phyloP scores from a whole-genome alignment of 2,888 invertebrate species.

The Endomychus coccineus region DNA sequence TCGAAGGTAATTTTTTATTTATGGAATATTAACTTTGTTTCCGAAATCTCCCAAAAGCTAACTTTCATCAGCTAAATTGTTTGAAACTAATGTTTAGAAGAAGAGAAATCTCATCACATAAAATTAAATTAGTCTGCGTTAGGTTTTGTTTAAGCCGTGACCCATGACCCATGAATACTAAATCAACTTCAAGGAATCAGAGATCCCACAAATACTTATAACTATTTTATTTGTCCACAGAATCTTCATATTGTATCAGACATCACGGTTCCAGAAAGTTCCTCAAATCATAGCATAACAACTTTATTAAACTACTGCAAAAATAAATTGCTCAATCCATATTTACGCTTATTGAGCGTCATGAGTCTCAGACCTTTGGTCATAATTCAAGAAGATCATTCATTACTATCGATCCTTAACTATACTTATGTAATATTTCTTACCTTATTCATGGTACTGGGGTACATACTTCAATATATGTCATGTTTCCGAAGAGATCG shows the following conservation, averaged over 20 bases:
- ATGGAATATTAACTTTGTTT: no score
- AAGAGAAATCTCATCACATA: no score
- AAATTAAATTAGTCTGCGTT: no score
- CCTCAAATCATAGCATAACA: slow-evolving; percentile 58
- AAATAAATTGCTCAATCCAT: slow-evolving; percentile 71
- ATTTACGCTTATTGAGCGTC: slow-evolving; percentile 63
- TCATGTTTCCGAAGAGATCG: slow-evolving; percentile 67
- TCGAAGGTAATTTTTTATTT: no score
- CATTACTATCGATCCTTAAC: slow-evolving; percentile 54
- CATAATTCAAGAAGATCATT: slow-evolving; percentile 55
- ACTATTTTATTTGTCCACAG: no score
- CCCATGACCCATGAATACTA: no score
- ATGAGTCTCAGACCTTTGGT: slow-evolving; percentile 68
- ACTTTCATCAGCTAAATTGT: no score
- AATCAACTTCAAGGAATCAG: no score
- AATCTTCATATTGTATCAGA: slow-evolving; percentile 44
- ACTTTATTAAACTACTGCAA: slow-evolving; percentile 76
- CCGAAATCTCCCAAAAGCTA: no score
- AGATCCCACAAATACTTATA: no score
- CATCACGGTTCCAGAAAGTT: slow-evolving; percentile 46
- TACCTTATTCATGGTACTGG: slow-evolving; percentile 57
- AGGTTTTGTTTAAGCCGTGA: no score
- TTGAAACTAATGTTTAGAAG: no score
- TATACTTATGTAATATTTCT: slow-evolving; percentile 64
- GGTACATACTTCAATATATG: slow-evolving; percentile 72